phyloP scores from a whole-genome alignment of 2,113 vertebrate genomes.

The Cettia cetti region DNA sequence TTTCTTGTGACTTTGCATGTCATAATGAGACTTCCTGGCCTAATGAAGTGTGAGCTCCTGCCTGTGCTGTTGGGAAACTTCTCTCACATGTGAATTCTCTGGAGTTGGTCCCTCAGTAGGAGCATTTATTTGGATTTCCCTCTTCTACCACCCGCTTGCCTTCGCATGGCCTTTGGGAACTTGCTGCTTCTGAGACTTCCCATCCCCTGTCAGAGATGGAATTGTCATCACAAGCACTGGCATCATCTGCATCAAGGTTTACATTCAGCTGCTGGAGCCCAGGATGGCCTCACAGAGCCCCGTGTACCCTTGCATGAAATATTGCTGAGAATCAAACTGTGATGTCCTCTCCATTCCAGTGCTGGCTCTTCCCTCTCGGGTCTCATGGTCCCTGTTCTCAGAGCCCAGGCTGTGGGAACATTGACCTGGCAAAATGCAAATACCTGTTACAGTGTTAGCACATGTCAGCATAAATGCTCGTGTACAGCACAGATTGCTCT shows the following conservation, averaged over 20 bases:
- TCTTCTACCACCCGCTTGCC: neutral
- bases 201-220: neutral
- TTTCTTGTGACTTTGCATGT: neutral
- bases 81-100: neutral
- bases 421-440: neutral
- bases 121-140: neutral
- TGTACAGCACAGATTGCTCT: neutral
- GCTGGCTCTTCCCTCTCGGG: neutral
- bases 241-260: neutral
- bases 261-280: neutral
- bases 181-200: neutral
- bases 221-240: neutral
- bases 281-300: fast-evolving
- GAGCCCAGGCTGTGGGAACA: neutral
- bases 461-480: neutral
- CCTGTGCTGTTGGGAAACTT: neutral
- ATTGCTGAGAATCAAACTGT: neutral
- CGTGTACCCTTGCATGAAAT: fast-evolving
- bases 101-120: neutral
- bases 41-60: neutral
- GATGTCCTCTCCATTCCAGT: neutral
- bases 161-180: neutral
- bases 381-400: neutral
- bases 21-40: neutral
- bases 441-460: neutral